These are phyloP conservation scores for Andricus curvator DNA, from an alignment of 2,888 invertebrate species.

Conservation along the genomic window DNA sequence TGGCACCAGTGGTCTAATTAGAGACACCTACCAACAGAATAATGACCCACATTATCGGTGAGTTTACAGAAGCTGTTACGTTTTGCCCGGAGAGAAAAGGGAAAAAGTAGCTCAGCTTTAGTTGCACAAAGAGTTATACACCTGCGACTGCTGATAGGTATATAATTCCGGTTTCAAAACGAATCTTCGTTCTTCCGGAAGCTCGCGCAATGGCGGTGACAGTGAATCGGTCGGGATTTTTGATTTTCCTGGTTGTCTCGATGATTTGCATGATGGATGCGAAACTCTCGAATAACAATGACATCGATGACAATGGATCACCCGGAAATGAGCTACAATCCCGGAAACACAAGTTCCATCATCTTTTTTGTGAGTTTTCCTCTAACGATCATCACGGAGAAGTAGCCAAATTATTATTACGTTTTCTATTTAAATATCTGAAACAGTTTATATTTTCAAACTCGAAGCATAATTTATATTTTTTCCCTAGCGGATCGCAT, in stretches of 20 bases:
- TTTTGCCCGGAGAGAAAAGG: constrained; percentile 53
- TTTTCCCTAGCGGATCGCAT: no score
- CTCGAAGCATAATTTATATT: no score
- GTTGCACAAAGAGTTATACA: constrained; percentile 62
- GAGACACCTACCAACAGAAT: not conserved
- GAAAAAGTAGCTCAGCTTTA: constrained; percentile 62
- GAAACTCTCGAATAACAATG: constrained; percentile 42
- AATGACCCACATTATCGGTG: not conserved
- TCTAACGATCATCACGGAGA: not conserved
- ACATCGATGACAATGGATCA: constrained; percentile 16
- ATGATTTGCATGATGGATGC: constrained; percentile 30
- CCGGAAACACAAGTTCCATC: constrained; percentile 56
- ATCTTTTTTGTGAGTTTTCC: constrained; percentile 56
- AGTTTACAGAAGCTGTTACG: constrained; percentile 28
- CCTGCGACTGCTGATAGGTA: constrained; percentile 47
- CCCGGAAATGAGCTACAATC: constrained; percentile 33
- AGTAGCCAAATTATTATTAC: constrained; percentile 10
- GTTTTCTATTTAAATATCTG: not conserved
- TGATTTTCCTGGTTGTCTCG: constrained; percentile 35
- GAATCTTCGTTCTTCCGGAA: constrained; percentile 34
- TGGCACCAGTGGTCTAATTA: not conserved
- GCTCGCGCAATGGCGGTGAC: constrained; percentile 43
- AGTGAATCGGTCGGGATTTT: constrained; percentile 29
- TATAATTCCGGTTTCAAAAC: constrained; percentile 41
- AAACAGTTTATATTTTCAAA: not conserved